Evolutionary conservation across 2,113 vertebrate genomes (phyloP), one percentile per base, ranked within the genome.

Genomic region (Bubalus kerabau): DNA sequence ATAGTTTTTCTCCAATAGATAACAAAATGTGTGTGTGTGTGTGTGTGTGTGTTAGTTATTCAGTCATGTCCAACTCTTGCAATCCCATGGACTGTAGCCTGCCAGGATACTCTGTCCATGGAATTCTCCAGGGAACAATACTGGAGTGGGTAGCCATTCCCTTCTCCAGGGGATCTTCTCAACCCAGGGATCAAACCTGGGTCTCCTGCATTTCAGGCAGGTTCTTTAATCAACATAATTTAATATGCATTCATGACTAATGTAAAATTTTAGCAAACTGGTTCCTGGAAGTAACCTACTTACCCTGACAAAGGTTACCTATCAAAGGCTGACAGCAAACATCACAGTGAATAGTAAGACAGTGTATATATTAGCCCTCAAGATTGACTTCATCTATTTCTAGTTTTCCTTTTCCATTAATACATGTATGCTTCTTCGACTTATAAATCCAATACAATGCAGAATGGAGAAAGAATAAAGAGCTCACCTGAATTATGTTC

Each of bases 401-500:
- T 60, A 19, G 9, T 60, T 96, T 10, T 57, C 52, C 81, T 54
- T 92, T 92, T 87, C n/a, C 26, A 71, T 30, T 78, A 86, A 67
- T 19, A 48, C 30, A 71, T 14, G 3, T 24, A 57, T 62, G 50
- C n/a, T 74, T 62, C 67, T 50, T 74, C 76, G 30, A 40, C 50
- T 82, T 80, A 46, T 24, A 92, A 86, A 46, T 90, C 11, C 60
- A 62, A 6, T 3, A 87, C 19, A 74, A 23, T 32, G 62, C 24
- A 64, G 80, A 87, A 30, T 26, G 13, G 7, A 23, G 17, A 62
- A 87, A 30, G 32, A 87, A 60, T 15, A 71, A 93, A 90, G 81
- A 90, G 74, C 88, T 97, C 88, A 94, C 94, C 90, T 86, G 82
- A 86, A 48, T 2, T 71, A 32, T 57, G n/a, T 64, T 82, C 94